These are phyloP conservation scores for Meleagris gallopavo DNA, from an alignment of 2,113 vertebrate genomes.

Conservation along the genomic window DNA sequence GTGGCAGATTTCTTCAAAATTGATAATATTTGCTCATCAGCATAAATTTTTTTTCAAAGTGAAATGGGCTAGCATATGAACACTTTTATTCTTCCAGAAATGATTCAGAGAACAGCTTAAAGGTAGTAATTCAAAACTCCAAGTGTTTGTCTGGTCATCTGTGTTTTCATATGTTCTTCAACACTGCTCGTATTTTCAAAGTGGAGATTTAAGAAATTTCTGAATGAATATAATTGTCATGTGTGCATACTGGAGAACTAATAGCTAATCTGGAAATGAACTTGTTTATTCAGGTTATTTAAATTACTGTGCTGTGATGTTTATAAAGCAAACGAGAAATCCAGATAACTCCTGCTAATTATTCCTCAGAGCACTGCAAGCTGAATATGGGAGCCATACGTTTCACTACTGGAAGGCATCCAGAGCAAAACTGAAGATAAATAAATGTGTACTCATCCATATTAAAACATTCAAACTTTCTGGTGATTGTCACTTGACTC, in stretches of 20 bases:
- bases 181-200: not conserved
- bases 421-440: not conserved
- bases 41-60: not conserved
- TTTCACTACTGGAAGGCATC: not conserved
- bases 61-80: not conserved
- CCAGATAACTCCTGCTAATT: not conserved
- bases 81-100: not conserved
- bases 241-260: not conserved
- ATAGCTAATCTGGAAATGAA: not conserved
- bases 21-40: not conserved
- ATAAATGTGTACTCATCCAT: rapidly evolving
- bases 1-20: not conserved
- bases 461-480: not conserved
- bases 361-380: not conserved
- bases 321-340: not conserved
- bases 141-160: not conserved
- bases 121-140: not conserved
- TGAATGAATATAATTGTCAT: not conserved
- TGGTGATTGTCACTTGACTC: not conserved
- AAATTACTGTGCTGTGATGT: not conserved
- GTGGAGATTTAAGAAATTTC: not conserved
- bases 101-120: not conserved
- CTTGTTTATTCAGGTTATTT: not conserved
- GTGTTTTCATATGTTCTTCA: not conserved
- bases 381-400: not conserved